Evolutionary conservation across 2,888 invertebrate species (phyloP).

Genomic region (Dicyrtomina minuta): DNA sequence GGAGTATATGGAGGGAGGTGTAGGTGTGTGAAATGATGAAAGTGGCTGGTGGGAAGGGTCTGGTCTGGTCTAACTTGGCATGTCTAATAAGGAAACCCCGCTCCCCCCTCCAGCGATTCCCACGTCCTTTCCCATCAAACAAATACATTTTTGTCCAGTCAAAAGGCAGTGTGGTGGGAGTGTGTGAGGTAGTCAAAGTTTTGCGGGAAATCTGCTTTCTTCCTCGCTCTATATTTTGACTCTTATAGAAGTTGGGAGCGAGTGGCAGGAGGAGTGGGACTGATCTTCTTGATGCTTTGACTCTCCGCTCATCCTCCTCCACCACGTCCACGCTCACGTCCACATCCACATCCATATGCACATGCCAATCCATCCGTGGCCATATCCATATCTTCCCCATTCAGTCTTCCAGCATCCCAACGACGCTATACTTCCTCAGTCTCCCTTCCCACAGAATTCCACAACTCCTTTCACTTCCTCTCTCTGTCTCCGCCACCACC

Average conservation of each 20-base stretch:
- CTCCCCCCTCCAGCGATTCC: conserved; percentile 6
- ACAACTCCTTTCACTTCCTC: not conserved
- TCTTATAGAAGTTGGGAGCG: not conserved
- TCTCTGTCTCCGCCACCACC: not conserved
- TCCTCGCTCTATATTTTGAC: not conserved
- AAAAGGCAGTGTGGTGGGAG: conserved; percentile 11
- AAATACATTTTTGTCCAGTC: conserved; percentile 21
- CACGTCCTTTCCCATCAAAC: conserved; percentile 14
- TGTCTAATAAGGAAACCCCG: too few relatives aligned
- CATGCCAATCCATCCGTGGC: too few relatives aligned
- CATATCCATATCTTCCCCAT: too few relatives aligned
- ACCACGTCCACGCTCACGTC: too few relatives aligned
- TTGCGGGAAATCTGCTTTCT: conserved; percentile 22
- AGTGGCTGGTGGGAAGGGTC: too few relatives aligned
- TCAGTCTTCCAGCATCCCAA: too few relatives aligned
- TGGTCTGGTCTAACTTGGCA: too few relatives aligned
- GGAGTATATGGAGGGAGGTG: too few relatives aligned
- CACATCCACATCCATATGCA: too few relatives aligned
- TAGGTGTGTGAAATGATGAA: too few relatives aligned
- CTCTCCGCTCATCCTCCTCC: too few relatives aligned
- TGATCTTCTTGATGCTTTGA: too few relatives aligned
- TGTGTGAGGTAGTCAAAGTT: conserved; percentile 12
- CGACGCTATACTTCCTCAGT: not conserved
- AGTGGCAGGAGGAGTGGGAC: not conserved
- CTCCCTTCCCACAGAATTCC: not conserved